These are phyloP conservation scores for Drosophila mayri DNA, from an alignment of 1,140 invertebrate species.

Conservation along the genomic window DNA sequence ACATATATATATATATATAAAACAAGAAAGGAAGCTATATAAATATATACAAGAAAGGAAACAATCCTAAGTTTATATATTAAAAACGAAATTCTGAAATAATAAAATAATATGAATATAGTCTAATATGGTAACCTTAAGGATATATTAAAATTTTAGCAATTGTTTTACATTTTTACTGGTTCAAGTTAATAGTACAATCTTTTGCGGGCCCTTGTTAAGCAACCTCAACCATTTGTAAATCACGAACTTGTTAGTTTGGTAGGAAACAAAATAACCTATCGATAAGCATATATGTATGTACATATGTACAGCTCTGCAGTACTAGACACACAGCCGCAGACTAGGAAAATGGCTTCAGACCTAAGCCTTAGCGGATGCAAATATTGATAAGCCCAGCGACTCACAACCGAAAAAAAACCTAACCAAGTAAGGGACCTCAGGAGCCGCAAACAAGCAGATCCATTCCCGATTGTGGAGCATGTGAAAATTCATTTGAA, in stretches of 20 bases:
- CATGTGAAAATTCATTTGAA: conserved; percentile 69
- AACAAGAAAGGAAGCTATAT: accelerated
- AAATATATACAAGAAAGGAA: too few relatives aligned
- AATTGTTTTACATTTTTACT: background rate
- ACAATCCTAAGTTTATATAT: too few relatives aligned
- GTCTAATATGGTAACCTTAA: too few relatives aligned
- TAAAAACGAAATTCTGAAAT: too few relatives aligned
- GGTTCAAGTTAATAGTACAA: background rate
- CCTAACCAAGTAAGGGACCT: conserved; percentile 30
- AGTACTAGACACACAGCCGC: conserved; percentile 2
- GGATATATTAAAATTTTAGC: background rate
- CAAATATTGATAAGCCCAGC: conserved; percentile 71
- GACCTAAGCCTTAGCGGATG: conserved; percentile 43
- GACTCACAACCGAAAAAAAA: conserved; percentile 20
- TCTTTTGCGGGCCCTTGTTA: too few relatives aligned
- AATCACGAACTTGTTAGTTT: background rate
- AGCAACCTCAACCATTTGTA: background rate
- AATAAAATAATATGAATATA: too few relatives aligned
- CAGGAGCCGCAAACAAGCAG: conserved; percentile 40
- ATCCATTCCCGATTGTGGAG: conserved; percentile 35
- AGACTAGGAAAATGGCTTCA: background rate
- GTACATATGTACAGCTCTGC: background rate
- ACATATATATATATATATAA: too few relatives aligned
- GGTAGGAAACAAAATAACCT: background rate
- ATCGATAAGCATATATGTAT: conserved; percentile 11